phyloP scores from a whole-genome alignment of 1,140 invertebrate genomes.

The Rhysida immarginata region DNA sequence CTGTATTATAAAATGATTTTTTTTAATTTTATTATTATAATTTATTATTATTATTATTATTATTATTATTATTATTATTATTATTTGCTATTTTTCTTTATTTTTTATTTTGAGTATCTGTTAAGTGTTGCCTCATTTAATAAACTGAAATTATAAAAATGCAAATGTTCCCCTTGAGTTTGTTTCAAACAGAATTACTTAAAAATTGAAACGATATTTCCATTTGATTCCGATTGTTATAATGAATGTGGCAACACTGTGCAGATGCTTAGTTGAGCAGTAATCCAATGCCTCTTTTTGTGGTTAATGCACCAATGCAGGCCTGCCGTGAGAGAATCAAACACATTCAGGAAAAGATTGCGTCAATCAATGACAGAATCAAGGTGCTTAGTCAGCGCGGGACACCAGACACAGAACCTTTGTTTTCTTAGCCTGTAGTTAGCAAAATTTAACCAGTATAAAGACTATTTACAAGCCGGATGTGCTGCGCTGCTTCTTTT shows the following conservation, averaged over 20 bases:
- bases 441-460: neutral
- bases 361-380: constrained; percentile 66
- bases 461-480: neutral
- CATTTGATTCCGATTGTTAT: too few relatives aligned
- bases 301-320: constrained; percentile 32
- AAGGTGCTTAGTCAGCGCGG: constrained; percentile 71
- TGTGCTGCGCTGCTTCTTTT: neutral
- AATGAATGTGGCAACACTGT: constrained; percentile 1
- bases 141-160: too few relatives aligned
- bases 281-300: constrained; percentile 11
- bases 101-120: too few relatives aligned
- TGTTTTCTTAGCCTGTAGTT: neutral
- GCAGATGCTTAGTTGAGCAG: neutral
- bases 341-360: constrained; percentile 71
- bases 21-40: too few relatives aligned
- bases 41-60: too few relatives aligned
- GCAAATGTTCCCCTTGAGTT: too few relatives aligned
- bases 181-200: too few relatives aligned
- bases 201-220: too few relatives aligned
- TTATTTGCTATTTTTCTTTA: too few relatives aligned
- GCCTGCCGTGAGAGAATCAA: constrained; percentile 67
- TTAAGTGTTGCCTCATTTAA: too few relatives aligned
- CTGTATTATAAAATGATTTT: too few relatives aligned
- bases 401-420: constrained; percentile 53
- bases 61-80: too few relatives aligned